These are phyloP conservation scores for Himalopsyche anomala DNA, from an alignment of 2,888 invertebrate genomes.

Conservation along the genomic window DNA sequence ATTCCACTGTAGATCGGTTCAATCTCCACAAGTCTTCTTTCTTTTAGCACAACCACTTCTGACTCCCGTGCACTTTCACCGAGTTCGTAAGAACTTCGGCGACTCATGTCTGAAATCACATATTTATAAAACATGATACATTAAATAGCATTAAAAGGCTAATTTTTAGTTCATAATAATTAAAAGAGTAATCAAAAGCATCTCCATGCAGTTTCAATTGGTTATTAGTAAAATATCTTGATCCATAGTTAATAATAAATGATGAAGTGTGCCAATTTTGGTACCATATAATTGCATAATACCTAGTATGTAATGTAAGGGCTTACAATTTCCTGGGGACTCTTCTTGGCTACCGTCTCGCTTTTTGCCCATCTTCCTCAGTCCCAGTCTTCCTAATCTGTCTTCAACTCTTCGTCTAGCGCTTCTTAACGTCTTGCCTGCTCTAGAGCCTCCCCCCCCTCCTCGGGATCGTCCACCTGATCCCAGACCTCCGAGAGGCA, in stretches of 20 bases:
- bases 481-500: constrained; percentile 64
- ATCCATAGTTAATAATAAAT: too few relatives aligned
- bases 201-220: too few relatives aligned
- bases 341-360: constrained; percentile 94
- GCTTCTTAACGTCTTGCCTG: constrained; percentile 84
- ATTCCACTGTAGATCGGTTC: constrained; percentile 91
- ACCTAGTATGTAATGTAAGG: not conserved
- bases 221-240: too few relatives aligned
- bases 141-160: not conserved
- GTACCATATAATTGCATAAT: not conserved
- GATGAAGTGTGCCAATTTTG: too few relatives aligned
- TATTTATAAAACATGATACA: not conserved
- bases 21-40: constrained; percentile 89
- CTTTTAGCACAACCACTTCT: constrained; percentile 91
- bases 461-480: constrained; percentile 45
- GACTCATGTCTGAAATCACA: constrained; percentile 79
- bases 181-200: too few relatives aligned
- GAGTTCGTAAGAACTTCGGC: constrained; percentile 89
- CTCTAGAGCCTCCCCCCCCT: constrained; percentile 66
- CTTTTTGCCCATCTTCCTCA: constrained; percentile 90
- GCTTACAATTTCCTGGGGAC: constrained; percentile 85
- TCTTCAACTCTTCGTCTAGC: constrained; percentile 94
- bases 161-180: too few relatives aligned
- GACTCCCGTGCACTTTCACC: constrained; percentile 89
- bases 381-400: constrained; percentile 88